Conservation (phyloP, 2,113 vertebrate genomes). For the Suncus etruscus region DNA sequence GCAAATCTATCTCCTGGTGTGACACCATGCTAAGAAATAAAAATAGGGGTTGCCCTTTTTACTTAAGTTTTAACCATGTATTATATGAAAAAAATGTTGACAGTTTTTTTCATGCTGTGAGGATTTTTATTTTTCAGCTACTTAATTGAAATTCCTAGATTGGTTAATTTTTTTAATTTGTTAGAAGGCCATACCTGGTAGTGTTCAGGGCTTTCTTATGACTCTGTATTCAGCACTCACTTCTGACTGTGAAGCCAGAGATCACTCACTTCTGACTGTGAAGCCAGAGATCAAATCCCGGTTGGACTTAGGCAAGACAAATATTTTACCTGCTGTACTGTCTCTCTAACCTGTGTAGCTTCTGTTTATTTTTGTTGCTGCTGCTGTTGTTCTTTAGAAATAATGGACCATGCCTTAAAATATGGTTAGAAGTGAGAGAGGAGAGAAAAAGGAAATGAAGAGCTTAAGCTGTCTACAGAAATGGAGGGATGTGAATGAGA, state of each 20-base stretch:
- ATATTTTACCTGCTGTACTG: too few species aligned
- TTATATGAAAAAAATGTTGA: background rate
- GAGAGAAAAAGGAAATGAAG: background rate
- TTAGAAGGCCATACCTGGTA: background rate
- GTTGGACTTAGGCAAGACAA: too few species aligned
- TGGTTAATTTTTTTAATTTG: background rate
- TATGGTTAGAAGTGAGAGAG: rapidly evolving
- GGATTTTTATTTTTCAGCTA: background rate
- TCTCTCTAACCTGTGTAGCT: too few species aligned
- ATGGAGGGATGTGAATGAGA: background rate
- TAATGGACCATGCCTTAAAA: background rate
- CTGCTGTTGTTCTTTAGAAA: background rate
- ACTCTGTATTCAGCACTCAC: too few species aligned
- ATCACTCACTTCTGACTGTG: too few species aligned
- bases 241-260: too few species aligned
- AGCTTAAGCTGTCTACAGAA: background rate
- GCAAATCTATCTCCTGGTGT: background rate
- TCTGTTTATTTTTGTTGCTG: too few species aligned
- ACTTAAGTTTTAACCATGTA: background rate
- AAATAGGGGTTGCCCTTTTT: background rate
- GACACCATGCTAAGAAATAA: background rate
- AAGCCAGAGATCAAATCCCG: too few species aligned
- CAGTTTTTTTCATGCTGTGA: background rate
- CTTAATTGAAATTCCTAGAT: background rate
- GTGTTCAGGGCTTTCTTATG: too few species aligned